Base-by-base conservation (phyloP, 2,797 vertebrate genomes). In the Holocentrus rufus region DNA sequence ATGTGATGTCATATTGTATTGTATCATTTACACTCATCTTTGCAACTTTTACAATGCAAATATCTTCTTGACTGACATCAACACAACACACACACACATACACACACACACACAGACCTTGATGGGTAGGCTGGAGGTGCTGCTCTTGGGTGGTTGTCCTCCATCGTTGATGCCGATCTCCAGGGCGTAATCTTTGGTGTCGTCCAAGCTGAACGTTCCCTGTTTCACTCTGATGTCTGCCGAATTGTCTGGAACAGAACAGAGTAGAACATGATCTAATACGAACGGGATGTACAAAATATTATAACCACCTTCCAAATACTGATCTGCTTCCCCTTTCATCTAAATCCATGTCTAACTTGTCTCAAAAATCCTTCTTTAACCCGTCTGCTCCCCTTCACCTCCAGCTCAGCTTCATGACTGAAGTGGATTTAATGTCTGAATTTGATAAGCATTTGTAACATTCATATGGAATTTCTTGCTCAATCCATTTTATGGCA, bases 151-250 rank as follows among this genome's bases (percentile, higher is more conserved):
- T 0, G 97, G 96, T 1, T 1, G 74, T 0, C 96, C 96, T 0
- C 95, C 96, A 69, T 99, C 98, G 0, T 91, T 91, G 90, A 99
- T 94, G 79, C 93, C 76, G 22, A 99, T 92, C 0, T 95, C 92
- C 82, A 99, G 86, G 64, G 87, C 86, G 87, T 97, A 94, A 75
- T 94, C 93, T 62, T 91, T 93, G 82, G 93, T 83, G 7, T 93
- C 92, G 0, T 98, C 94, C 52, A 93, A 88, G 58, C 93, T 95
- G 82, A 98, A 98, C 31, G 92, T 92, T 4, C 96, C 97, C 0
- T 95, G 93, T 67, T 89, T 96, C 87, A 98, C 93, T 0, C 90
- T 80, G 81, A 99, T 73, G 62, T 89, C 96, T 4, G 96, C 96
- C 0, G 96, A 95, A 91, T 94, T 95, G 85, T 98, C 98, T 99